Conservation (phyloP, 2,113 vertebrate species). For the Mus pahari region DNA sequence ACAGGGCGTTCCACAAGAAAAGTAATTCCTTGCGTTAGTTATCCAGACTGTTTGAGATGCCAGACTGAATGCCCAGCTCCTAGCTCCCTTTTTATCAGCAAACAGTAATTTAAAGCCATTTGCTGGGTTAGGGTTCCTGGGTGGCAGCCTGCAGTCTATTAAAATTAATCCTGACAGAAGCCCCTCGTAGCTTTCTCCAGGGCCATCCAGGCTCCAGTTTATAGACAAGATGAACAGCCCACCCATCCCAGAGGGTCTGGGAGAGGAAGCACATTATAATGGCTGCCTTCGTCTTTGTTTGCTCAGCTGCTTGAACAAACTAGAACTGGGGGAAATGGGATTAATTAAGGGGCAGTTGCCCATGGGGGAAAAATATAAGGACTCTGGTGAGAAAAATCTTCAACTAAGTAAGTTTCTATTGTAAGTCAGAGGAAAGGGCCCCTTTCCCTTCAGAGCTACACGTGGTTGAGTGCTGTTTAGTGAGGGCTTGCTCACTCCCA, state of each 20-base stretch:
- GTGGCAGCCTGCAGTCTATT: slow-evolving; percentile 60
- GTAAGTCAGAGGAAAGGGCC: neutral
- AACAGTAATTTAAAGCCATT: slow-evolving; percentile 72
- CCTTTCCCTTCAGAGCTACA: slow-evolving; percentile 50
- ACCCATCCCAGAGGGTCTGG: slow-evolving; percentile 60
- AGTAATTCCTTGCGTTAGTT: slow-evolving; percentile 68
- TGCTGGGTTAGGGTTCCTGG: neutral
- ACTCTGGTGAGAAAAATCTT: slow-evolving; percentile 78
- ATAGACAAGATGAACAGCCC: slow-evolving; percentile 67
- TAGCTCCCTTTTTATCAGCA: slow-evolving; percentile 80
- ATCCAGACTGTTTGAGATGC: slow-evolving; percentile 72
- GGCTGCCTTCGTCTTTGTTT: slow-evolving; percentile 80
- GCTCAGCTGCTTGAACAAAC: slow-evolving; percentile 83
- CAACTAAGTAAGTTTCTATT: slow-evolving; percentile 52
- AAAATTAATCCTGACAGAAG: slow-evolving; percentile 65
- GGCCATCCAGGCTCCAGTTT: neutral
- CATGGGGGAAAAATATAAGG: slow-evolving; percentile 49
- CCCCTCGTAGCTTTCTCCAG: slow-evolving; percentile 52
- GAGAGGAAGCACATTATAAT: slow-evolving; percentile 77
- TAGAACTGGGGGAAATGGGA: slow-evolving; percentile 80
- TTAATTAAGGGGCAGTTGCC: slow-evolving; percentile 82
- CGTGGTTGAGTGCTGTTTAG: neutral
- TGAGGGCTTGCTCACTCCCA: slow-evolving; percentile 34
- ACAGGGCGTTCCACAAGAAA: slow-evolving; percentile 26
- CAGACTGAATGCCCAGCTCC: slow-evolving; percentile 53